Evolutionary conservation across 2,113 vertebrate genomes (phyloP).

Genomic region (Paramormyrops kingsleyae): DNA sequence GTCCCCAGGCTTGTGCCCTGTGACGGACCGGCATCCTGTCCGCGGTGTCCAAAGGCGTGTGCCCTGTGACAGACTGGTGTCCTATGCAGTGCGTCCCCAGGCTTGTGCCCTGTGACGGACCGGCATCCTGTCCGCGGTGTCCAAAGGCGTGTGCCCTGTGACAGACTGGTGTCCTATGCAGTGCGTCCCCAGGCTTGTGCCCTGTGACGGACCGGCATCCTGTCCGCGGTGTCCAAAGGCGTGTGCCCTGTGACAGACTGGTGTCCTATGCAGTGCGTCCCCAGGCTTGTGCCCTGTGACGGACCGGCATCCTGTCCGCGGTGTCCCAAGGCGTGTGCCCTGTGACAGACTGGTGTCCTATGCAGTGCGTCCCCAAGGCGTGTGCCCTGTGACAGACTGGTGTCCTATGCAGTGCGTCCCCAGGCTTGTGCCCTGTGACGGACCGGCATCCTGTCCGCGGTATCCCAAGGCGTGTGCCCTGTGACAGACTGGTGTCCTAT

Average conservation of each 20-base stretch:
- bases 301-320: not conserved
- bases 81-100: not conserved
- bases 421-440: too few species aligned
- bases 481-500: too few species aligned
- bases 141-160: not conserved
- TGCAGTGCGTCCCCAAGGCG: not conserved
- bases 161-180: too few species aligned
- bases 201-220: not conserved
- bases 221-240: not conserved
- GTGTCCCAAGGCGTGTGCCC: not conserved
- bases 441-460: too few species aligned
- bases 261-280: too few species aligned
- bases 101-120: not conserved
- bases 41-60: not conserved
- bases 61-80: not conserved
- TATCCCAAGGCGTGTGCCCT: too few species aligned
- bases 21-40: not conserved
- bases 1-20: not conserved
- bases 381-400: too few species aligned
- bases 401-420: too few species aligned
- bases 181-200: not conserved
- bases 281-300: not conserved
- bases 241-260: not conserved
- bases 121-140: not conserved
- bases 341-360: not conserved